Base-by-base conservation (phyloP, 2,113 vertebrate genomes). In the Xenus cinereus region DNA sequence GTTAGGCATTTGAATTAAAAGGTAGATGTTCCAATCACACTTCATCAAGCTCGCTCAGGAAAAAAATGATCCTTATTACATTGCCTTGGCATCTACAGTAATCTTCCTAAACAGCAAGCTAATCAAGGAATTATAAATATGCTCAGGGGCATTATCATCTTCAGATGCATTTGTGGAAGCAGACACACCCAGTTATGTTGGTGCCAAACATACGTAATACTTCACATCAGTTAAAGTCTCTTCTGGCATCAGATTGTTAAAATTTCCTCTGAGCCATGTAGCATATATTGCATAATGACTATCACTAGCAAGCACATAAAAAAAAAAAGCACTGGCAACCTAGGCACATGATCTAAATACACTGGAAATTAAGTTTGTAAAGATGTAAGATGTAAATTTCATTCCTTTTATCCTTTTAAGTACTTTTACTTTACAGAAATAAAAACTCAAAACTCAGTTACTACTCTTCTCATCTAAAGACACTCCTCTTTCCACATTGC, bases 51-150 rank as follows among this genome's bases (percentile, higher is more conserved):
- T 76, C 15, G 9, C 16, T 37, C 26, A 79, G 73, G 59, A 84
- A 88, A 95, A 88, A 88, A 77, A 45, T 12, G 2, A 56, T 89
- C 20, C 23, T 63, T 92, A 57, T 89, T 45, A 35, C 72, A 72
- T 12, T 78, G 53, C 46, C 33, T 79, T 95, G 43, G 30, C 60
- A 74, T 69, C 48, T 66, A 59, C 30, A 51, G 18, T 71, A 73
- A 76, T 75, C 28, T 90, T 94, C 53, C 80, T 80, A 59, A 95
- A 66, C 14, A 79, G 50, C 43, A 90, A 76, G 22, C 27, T 92
- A 84, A 94, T 92, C 72, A 95, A 94, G 67, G 72, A 96, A 80
- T 89, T 80, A 75, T 18, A 94, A 97, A 91, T 92, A 84, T 46
- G 74, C 77, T 91, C 12, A 48, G 73, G 68, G 88, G 78, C 48